Evolutionary conservation across 2,888 invertebrate species (phyloP).

Genomic region (Drosophila melanosoma): DNA sequence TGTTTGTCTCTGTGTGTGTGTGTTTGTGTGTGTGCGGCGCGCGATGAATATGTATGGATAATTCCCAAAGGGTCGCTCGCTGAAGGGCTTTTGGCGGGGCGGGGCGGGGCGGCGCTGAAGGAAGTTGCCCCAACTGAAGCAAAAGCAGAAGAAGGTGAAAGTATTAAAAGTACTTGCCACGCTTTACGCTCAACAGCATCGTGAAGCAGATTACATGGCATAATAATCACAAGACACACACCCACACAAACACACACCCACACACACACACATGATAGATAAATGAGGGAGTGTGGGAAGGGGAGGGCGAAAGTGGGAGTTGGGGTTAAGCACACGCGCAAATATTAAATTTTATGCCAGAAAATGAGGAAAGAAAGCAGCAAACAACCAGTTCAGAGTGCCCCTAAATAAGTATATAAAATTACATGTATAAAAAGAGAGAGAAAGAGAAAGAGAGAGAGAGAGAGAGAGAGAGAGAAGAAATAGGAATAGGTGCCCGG

Average conservation of each 20-base stretch:
- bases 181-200: conserved; percentile 42
- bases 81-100: conserved; percentile 15
- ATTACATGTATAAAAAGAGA: neutral
- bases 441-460: fast-evolving
- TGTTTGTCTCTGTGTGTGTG: neutral
- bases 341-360: conserved; percentile 76
- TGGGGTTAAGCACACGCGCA: conserved; percentile 72
- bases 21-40: neutral
- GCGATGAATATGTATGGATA: conserved; percentile 60
- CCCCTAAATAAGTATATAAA: conserved; percentile 2
- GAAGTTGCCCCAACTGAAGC: conserved; percentile 36
- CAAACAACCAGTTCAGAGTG: conserved; percentile 24
- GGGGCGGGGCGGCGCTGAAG: conserved; percentile 4
- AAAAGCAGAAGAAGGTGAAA: conserved; percentile 64
- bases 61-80: conserved; percentile 46
- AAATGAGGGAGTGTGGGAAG: conserved; percentile 29
- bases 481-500: conserved; percentile 15
- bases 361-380: conserved; percentile 34
- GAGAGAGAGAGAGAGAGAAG: neutral
- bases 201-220: conserved; percentile 78
- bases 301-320: conserved; percentile 12
- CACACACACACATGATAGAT: conserved; percentile 45
- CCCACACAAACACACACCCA: conserved; percentile 36
- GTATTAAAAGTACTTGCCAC: conserved; percentile 77
- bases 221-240: conserved; percentile 73